phyloP scores from a whole-genome alignment of 2,113 vertebrate species.

The Oenanthe melanoleuca region DNA sequence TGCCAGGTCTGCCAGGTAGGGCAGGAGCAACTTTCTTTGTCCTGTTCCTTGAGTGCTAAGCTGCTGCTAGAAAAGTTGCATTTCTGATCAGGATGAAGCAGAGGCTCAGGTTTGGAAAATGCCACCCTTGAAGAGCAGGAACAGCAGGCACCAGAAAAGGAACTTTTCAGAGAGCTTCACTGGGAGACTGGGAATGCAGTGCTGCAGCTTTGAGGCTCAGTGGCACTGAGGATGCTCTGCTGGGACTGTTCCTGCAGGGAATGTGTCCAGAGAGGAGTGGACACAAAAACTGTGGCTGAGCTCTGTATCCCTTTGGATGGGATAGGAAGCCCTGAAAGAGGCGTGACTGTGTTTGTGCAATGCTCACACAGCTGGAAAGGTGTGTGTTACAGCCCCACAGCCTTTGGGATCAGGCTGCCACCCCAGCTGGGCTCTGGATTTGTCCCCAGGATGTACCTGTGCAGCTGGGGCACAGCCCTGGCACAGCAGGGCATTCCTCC shows the following conservation, averaged over 20 bases:
- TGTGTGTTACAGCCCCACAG: background rate
- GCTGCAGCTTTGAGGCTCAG: background rate
- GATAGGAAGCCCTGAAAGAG: background rate
- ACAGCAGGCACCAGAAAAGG: background rate
- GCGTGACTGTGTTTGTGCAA: accelerated
- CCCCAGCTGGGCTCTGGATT: background rate
- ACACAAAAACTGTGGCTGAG: background rate
- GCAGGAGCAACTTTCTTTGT: background rate
- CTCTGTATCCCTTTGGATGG: background rate
- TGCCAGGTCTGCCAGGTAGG: accelerated
- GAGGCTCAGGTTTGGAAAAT: background rate
- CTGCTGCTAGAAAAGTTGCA: background rate
- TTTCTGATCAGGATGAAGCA: background rate
- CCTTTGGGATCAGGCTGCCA: background rate
- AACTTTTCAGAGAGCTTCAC: background rate
- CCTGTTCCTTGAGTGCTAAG: background rate
- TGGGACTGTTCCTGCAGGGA: background rate
- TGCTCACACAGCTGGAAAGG: background rate
- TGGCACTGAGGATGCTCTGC: background rate
- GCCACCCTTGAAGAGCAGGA: background rate
- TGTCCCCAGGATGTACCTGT: background rate
- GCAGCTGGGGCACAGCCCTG: background rate
- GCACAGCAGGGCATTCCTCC: background rate
- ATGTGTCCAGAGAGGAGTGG: background rate
- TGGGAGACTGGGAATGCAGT: accelerated